Conservation (phyloP, 2,888 invertebrate species). For the Tyria jacobaeae region DNA sequence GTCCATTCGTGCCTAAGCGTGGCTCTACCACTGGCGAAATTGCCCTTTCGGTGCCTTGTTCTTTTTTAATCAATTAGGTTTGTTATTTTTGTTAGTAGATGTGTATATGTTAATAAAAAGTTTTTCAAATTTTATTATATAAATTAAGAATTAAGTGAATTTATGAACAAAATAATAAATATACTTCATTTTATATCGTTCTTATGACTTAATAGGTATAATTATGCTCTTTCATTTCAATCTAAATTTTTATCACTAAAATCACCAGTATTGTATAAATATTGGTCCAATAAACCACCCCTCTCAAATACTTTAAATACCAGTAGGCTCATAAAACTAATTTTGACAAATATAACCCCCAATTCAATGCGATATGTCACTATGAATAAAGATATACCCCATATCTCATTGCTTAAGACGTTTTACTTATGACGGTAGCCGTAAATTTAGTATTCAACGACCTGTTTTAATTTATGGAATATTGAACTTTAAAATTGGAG, state of each 20-base stretch:
- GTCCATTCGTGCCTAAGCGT: no score
- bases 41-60: background rate
- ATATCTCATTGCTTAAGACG: constrained; percentile 73
- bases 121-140: no score
- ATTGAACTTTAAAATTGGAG: constrained; percentile 23
- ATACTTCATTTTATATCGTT: background rate
- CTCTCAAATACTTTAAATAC: constrained; percentile 23
- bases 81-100: no score
- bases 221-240: background rate
- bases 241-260: background rate
- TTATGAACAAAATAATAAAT: no score
- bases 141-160: no score
- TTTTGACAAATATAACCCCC: constrained; percentile 70
- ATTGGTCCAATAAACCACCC: background rate
- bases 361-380: constrained; percentile 59
- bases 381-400: constrained; percentile 76
- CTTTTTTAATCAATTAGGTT: background rate
- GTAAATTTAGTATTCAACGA: constrained; percentile 70
- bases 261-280: background rate
- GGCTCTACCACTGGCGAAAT: no score
- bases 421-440: constrained; percentile 76
- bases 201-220: background rate
- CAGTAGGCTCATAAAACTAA: constrained; percentile 52
- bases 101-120: no score
- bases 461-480: constrained; percentile 17